Base-by-base conservation (phyloP, 2,888 invertebrate species). In the Tethea ocularis region DNA sequence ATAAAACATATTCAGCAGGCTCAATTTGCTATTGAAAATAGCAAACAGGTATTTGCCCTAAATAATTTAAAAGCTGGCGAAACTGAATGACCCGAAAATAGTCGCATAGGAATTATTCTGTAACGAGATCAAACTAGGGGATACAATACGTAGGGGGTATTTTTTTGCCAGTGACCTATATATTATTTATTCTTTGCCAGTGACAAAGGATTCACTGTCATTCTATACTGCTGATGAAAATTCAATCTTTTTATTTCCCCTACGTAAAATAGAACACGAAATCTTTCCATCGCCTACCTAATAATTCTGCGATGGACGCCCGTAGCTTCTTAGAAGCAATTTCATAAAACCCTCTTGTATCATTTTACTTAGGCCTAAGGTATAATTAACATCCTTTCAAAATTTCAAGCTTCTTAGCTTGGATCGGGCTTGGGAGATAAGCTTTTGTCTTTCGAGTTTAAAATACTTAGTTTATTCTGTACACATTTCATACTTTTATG, bases 301-400 rank as follows among this genome's bases (percentile, higher is more conserved):
- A 53, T 61, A 56, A 51, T 52, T 51, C 41, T 17, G 8, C n/a
- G 20, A 26, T 7, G 22, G 51, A 56, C 60, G 54, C 60, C 54
- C 67, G 63, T 61, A 59, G 59, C 67, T 69, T 52, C 65, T 66
- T 65, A 71, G 61, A 68, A 57, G 62, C 63, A 65, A 63, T 69
- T 69, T 66, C 66, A 52, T 61, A 57, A 62, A 72, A 64, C 64
- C 65, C 63, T 65, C 67, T 68, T 72, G 66, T 61, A 59, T 61
- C 57, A 72, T 68, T 68, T 69, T 60, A 58, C 51, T 64, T 41
- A 52, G 29, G 41, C 63, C 54, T 60, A 68, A 62, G 36, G 60
- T 58, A 63, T 56, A 56, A 63, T 69, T 71, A 69, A 56, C 69
- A 57, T 64, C 60, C 61, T 63, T 62, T 62, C 60, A 62, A 67